Conservation (phyloP, 1,140 invertebrate genomes). For the Pentalonia nigronervosa region DNA sequence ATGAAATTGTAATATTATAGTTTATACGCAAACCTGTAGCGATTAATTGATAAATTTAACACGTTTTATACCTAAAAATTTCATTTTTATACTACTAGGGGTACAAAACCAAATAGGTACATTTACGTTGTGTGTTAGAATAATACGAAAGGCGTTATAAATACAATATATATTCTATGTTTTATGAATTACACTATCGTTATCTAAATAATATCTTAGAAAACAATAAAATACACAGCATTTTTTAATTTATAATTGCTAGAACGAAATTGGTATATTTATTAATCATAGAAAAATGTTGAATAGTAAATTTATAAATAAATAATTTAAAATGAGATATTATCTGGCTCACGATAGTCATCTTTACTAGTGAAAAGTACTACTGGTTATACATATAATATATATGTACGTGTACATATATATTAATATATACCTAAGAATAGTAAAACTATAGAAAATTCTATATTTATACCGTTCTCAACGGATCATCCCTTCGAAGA, state of each 20-base stretch:
- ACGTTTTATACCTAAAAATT: neutral
- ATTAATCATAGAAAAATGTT: neutral
- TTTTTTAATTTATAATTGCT: neutral
- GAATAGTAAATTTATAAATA: neutral
- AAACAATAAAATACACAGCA: neutral
- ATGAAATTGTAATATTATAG: neutral
- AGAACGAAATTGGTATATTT: neutral
- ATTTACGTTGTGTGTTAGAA: neutral
- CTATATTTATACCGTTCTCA: neutral
- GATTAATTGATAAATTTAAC: neutral
- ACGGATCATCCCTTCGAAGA: neutral
- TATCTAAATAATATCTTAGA: neutral
- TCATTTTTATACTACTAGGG: neutral
- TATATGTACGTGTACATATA: neutral
- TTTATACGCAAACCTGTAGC: neutral
- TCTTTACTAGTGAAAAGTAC: neutral
- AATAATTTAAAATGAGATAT: neutral
- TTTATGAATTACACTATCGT: neutral
- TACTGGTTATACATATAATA: too few species aligned
- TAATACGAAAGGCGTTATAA: neutral
- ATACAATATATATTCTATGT: neutral
- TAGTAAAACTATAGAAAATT: neutral
- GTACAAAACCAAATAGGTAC: neutral
- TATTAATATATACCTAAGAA: neutral
- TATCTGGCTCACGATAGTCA: too few species aligned